Conservation (phyloP, 2,888 invertebrate species). For the Gari tellinella region DNA sequence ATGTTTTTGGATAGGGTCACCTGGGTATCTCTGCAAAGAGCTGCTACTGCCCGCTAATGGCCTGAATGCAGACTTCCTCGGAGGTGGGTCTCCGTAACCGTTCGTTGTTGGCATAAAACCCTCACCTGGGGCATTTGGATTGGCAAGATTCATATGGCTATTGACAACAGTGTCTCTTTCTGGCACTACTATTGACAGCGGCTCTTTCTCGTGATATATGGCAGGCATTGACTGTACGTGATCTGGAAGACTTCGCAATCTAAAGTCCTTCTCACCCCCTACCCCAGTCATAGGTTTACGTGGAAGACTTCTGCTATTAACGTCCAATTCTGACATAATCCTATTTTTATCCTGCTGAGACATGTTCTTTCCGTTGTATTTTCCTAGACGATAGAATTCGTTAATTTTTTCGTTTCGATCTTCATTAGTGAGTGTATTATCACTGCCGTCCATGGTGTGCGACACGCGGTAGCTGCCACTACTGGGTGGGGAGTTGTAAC, state of each 20-base stretch:
- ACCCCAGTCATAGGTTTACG: conserved; percentile 45
- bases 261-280: conserved; percentile 58
- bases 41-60: conserved; percentile 48
- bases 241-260: conserved; percentile 53
- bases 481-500: conserved; percentile 15
- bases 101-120: neutral
- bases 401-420: conserved; percentile 48
- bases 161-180: conserved; percentile 21
- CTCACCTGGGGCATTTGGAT: neutral
- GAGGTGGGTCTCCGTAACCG: conserved; percentile 47
- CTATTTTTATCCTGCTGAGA: conserved; percentile 19
- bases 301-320: conserved; percentile 46
- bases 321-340: conserved; percentile 57
- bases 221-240: conserved; percentile 62
- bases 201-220: conserved; percentile 52
- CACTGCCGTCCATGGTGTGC: conserved; percentile 44
- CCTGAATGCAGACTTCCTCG: conserved; percentile 69
- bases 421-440: conserved; percentile 54
- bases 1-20: conserved; percentile 20
- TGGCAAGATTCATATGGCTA: conserved; percentile 43
- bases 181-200: conserved; percentile 30
- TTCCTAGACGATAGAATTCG: conserved; percentile 57
- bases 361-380: conserved; percentile 47
- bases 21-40: conserved; percentile 45
- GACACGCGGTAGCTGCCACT: neutral